A percentile compares a stretch with the other conserved stretches of the same genome.
Evolutionary conservation across 2,797 vertebrate species (phyloP).

Genomic region (Etheostoma nigrum): DNA sequence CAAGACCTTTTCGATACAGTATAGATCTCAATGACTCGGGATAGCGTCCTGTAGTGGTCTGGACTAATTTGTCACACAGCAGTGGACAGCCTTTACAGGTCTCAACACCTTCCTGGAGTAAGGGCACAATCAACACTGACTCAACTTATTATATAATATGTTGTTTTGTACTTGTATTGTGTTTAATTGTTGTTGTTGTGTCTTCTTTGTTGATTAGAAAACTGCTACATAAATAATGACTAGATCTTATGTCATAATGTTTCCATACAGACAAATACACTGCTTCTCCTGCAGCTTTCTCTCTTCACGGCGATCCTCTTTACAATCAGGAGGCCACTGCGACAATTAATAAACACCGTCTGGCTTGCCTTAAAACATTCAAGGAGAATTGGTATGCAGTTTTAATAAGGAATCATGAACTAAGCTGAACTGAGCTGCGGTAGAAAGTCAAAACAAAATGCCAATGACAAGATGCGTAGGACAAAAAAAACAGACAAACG

Average conservation of each 20-base stretch:
- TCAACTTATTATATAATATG: conserved; percentile 11
- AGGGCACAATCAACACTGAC: conserved; percentile 9
- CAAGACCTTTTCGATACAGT: not conserved
- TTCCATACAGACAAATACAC: not conserved
- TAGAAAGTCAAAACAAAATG: no score
- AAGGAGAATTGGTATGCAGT: not conserved
- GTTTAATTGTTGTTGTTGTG: not conserved
- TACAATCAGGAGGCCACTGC: not conserved
- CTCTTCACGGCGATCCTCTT: not conserved
- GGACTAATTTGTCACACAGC: not conserved
- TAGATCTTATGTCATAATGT: not conserved
- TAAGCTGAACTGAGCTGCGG: not conserved
- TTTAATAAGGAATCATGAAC: not conserved
- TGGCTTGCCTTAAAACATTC: not conserved
- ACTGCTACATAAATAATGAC: conserved; percentile 10
- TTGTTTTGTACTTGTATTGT: not conserved
- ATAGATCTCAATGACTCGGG: not conserved
- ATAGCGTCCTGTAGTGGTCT: not conserved
- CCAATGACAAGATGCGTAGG: no score
- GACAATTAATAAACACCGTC: not conserved
- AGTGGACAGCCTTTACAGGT: conserved; percentile 8
- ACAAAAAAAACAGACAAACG: no score
- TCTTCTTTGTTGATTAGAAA: conserved; percentile 11
- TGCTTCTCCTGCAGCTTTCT: not conserved
- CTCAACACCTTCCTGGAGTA: not conserved